Conservation (phyloP, 1,140 invertebrate genomes). For the Hesperophylax magnus region DNA sequence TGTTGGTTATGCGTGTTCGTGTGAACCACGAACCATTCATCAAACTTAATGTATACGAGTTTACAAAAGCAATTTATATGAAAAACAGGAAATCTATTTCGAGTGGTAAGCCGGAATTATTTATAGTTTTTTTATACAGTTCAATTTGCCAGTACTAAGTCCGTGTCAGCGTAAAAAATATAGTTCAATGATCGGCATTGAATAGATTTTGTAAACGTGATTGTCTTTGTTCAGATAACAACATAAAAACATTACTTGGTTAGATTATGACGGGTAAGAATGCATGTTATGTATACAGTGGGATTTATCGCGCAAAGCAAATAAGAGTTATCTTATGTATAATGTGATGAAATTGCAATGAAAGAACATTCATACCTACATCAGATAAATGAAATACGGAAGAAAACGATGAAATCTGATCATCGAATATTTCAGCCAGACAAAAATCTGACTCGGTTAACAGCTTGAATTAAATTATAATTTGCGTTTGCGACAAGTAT, state of each 20-base stretch:
- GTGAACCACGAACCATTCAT: not conserved
- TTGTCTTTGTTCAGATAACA: not conserved
- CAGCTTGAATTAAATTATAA: not conserved
- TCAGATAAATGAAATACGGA: not conserved
- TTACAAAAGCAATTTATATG: not conserved
- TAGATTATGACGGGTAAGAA: not conserved
- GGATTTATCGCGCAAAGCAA: conserved; percentile 2
- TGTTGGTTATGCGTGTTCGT: not conserved
- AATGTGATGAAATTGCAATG: not conserved
- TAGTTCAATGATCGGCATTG: conserved; percentile 27
- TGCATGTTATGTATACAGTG: not conserved
- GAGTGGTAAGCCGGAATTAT: not conserved
- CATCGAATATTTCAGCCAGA: not conserved
- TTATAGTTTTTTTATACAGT: conserved; percentile 4
- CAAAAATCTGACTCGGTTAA: not conserved
- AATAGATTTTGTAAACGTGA: not conserved
- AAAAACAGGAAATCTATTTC: not conserved
- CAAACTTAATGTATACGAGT: not conserved
- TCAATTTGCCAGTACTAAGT: not conserved
- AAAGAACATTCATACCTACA: not conserved
- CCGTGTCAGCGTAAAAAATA: not conserved
- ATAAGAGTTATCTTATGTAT: not conserved
- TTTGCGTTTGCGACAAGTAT: not conserved
- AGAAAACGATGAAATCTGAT: not conserved
- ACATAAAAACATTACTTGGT: not conserved